These are phyloP conservation scores for Gobius niger DNA, from an alignment of 2,113 vertebrate species.

Conservation along the genomic window DNA sequence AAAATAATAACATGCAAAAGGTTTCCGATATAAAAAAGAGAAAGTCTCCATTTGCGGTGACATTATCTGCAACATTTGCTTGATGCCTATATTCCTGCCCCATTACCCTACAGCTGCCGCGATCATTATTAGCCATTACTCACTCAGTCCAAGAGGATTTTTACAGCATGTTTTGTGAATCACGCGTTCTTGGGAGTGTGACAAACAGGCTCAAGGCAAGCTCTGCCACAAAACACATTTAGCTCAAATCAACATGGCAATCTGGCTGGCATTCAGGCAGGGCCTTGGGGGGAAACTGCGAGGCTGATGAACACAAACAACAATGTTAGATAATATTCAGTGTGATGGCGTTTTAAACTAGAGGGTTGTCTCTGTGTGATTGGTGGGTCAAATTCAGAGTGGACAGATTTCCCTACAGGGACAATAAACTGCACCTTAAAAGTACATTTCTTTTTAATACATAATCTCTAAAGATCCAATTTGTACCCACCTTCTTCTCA, in stretches of 20 bases:
- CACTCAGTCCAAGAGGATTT: not conserved
- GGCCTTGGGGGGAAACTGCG: slow-evolving; percentile 41
- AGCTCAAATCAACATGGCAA: slow-evolving; percentile 53
- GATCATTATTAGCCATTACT: slow-evolving; percentile 6
- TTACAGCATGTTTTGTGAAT: slow-evolving; percentile 12
- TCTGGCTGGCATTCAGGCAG: slow-evolving; percentile 40
- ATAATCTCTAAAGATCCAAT: too few species aligned
- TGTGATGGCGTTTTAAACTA: not conserved
- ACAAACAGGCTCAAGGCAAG: slow-evolving; percentile 10
- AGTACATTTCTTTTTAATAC: too few species aligned
- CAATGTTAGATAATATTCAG: not conserved
- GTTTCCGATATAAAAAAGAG: slow-evolving; percentile 27
- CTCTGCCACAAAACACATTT: slow-evolving; percentile 49
- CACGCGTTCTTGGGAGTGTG: not conserved
- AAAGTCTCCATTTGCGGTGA: slow-evolving; percentile 39
- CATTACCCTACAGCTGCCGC: slow-evolving; percentile 34
- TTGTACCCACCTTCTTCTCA: too few species aligned
- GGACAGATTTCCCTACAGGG: too few species aligned
- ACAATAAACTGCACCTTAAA: too few species aligned
- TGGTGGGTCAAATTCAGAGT: not conserved
- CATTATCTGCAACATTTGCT: slow-evolving; percentile 43
- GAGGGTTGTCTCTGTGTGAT: not conserved
- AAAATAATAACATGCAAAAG: slow-evolving; percentile 7
- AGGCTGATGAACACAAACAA: not conserved
- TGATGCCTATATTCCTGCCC: slow-evolving; percentile 38